Evolutionary conservation across 1,140 invertebrate genomes (phyloP).

Genomic region (Cotesia typhae): DNA sequence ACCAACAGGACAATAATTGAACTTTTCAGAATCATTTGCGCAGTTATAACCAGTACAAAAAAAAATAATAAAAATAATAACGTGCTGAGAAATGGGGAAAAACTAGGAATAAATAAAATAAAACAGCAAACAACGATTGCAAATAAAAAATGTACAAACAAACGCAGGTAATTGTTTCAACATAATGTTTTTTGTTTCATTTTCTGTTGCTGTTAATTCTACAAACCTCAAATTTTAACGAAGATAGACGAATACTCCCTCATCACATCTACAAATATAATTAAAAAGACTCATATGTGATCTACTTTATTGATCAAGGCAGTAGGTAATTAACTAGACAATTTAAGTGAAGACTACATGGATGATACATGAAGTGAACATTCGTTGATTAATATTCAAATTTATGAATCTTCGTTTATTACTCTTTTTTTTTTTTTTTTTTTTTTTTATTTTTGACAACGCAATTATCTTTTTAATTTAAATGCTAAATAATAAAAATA

Average conservation of each 20-base stretch:
- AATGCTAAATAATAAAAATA: background rate
- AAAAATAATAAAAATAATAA: too few species aligned
- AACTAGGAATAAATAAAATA: slow-evolving; percentile 18
- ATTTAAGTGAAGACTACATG: background rate
- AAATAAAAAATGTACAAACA: slow-evolving; percentile 25
- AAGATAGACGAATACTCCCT: slow-evolving; percentile 36
- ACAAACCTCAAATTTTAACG: slow-evolving; percentile 40
- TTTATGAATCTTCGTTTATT: background rate
- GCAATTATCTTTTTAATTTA: background rate
- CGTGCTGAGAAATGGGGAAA: background rate
- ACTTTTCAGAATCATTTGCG: too few species aligned
- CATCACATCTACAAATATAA: slow-evolving; percentile 40
- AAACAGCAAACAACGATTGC: slow-evolving; percentile 10
- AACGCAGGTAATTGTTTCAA: slow-evolving; percentile 7
- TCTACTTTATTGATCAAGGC: slow-evolving; percentile 13
- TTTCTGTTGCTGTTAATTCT: slow-evolving; percentile 27
- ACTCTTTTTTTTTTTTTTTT: too few species aligned
- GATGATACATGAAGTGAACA: background rate
- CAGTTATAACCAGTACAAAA: too few species aligned
- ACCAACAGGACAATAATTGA: too few species aligned
- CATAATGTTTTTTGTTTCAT: slow-evolving; percentile 5
- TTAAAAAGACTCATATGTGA: slow-evolving; percentile 27
- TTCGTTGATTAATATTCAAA: background rate
- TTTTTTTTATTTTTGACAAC: background rate
- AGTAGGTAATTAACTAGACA: background rate